Evolutionary conservation across 2,888 invertebrate genomes (phyloP).

Genomic region (Beris chalybata): DNA sequence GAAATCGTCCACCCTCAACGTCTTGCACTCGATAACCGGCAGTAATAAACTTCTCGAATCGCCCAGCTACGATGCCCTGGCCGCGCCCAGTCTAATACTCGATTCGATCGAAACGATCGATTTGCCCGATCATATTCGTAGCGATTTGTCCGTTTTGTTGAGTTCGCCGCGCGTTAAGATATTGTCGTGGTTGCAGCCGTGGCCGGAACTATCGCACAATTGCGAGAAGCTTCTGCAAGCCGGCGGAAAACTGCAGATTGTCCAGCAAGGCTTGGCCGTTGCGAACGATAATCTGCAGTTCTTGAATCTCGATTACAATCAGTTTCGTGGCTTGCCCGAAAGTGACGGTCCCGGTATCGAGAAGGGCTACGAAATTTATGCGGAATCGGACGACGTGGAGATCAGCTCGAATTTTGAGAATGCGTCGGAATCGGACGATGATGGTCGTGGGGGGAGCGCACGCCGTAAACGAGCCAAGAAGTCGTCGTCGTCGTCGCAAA

Average conservation of each 20-base stretch:
- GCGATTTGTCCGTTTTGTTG: slow-evolving; percentile 63
- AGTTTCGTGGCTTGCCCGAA: slow-evolving; percentile 61
- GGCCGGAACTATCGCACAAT: slow-evolving; percentile 61
- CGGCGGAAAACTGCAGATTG: slow-evolving; percentile 48
- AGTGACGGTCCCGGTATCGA: slow-evolving; percentile 43
- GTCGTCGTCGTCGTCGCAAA: no score
- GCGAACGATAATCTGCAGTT: slow-evolving; percentile 57
- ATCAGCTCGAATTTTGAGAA: not conserved
- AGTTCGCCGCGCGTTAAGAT: slow-evolving; percentile 64
- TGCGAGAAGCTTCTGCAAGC: slow-evolving; percentile 58
- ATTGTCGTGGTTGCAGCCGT: slow-evolving; percentile 63
- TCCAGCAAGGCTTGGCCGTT: slow-evolving; percentile 33
- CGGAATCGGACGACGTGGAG: slow-evolving; percentile 35
- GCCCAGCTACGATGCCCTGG: slow-evolving; percentile 44
- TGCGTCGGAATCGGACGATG: not conserved
- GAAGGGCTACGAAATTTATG: slow-evolving; percentile 41
- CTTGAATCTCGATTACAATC: slow-evolving; percentile 65
- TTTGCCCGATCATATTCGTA: slow-evolving; percentile 60
- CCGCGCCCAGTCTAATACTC: slow-evolving; percentile 56
- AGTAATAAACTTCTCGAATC: slow-evolving; percentile 40
- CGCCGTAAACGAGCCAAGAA: not conserved
- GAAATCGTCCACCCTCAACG: not conserved
- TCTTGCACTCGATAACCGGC: slow-evolving; percentile 45
- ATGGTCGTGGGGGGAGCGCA: not conserved
- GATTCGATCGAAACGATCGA: slow-evolving; percentile 48